Percentiles rank a stretch among this genome's conserved stretches.
These are phyloP conservation scores for Neotragus pygmaeus DNA, from an alignment of 2,113 vertebrate species.

Conservation along the genomic window DNA sequence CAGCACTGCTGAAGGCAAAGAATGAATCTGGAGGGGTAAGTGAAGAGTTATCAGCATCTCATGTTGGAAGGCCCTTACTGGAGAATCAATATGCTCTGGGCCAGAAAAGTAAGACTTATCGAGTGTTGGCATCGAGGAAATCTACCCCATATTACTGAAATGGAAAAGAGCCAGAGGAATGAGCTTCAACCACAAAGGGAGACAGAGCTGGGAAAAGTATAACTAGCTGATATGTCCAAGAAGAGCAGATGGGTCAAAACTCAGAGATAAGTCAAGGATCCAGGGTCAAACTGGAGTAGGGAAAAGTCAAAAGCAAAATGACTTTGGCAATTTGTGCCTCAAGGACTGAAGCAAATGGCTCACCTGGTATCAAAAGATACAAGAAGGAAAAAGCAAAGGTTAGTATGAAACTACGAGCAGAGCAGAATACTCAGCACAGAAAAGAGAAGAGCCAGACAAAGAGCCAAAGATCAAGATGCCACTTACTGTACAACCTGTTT, in stretches of 20 bases:
- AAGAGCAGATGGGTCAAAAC: constrained; percentile 1
- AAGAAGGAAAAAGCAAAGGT: background rate
- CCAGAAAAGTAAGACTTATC: background rate
- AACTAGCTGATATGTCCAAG: background rate
- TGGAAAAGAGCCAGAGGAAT: background rate
- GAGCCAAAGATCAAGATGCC: background rate
- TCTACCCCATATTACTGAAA: background rate
- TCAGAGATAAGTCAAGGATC: background rate
- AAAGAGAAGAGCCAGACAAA: background rate
- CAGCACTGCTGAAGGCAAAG: background rate
- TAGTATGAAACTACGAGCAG: background rate
- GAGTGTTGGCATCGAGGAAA: background rate
- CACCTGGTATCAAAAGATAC: background rate
- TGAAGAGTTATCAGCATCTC: background rate
- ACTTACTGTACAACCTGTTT: background rate
- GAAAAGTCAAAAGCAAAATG: background rate
- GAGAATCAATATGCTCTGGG: background rate
- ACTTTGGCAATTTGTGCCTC: background rate
- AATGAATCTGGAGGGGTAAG: background rate
- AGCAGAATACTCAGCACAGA: background rate
- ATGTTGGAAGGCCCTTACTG: background rate
- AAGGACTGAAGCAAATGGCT: background rate
- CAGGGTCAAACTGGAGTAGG: background rate
- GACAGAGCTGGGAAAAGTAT: background rate
- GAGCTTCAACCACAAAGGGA: background rate